phyloP scores from a whole-genome alignment of 2,797 vertebrate genomes.

The Syngnathus acus region DNA sequence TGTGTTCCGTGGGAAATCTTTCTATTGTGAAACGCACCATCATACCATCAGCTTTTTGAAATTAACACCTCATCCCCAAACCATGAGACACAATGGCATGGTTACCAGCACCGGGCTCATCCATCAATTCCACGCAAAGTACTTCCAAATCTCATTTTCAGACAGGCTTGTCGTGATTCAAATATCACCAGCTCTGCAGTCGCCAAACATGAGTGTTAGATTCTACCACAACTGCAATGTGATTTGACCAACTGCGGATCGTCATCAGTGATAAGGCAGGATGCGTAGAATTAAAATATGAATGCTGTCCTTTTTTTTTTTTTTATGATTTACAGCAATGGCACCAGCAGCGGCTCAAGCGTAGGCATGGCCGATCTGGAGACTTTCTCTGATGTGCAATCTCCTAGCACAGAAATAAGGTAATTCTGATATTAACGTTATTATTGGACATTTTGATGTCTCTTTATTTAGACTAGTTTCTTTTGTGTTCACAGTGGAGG shows the following conservation, averaged over 20 bases:
- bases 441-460: too few relatives aligned
- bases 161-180: conserved; percentile 28
- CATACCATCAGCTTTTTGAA: conserved; percentile 30
- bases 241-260: conserved; percentile 25
- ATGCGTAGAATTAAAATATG: neutral
- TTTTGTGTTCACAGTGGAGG: conserved; percentile 69
- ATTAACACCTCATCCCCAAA: conserved; percentile 40
- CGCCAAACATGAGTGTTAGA: conserved; percentile 32
- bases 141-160: conserved; percentile 41
- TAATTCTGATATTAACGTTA: conserved; percentile 53
- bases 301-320: conserved; percentile 15
- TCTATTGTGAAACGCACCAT: conserved; percentile 10
- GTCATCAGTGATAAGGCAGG: neutral
- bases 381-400: conserved; percentile 80
- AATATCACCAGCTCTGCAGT: conserved; percentile 30
- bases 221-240: conserved; percentile 53
- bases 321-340: conserved; percentile 76
- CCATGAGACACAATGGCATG: conserved; percentile 37
- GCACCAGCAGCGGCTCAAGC: conserved; percentile 91
- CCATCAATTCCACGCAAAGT: conserved; percentile 23
- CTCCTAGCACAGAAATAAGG: conserved; percentile 79
- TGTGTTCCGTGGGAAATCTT: neutral
- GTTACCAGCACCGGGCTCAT: conserved; percentile 31
- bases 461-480: neutral
- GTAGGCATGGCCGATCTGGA: conserved; percentile 87